These are phyloP conservation scores for Syngnathoides biaculeatus DNA, from an alignment of 2,113 vertebrate genomes.

Conservation along the genomic window DNA sequence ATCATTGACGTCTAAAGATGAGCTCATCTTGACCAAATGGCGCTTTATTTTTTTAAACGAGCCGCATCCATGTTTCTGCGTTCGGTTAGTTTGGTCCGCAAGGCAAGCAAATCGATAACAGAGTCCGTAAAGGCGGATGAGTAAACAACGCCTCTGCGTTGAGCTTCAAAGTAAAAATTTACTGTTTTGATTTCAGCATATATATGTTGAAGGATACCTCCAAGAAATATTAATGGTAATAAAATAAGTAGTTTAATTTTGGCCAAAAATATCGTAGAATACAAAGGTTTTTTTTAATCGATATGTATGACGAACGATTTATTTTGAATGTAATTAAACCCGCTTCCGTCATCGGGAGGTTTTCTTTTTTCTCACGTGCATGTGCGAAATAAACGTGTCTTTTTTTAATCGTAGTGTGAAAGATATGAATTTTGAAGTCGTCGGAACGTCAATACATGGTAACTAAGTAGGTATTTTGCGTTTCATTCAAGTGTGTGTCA, in stretches of 20 bases:
- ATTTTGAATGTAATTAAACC: not conserved
- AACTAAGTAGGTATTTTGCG: not conserved
- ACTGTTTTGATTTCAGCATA: not conserved
- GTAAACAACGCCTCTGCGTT: not conserved
- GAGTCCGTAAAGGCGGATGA: not conserved
- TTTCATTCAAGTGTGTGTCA: not conserved
- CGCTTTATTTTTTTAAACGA: slow-evolving; percentile 28
- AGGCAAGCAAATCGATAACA: not conserved
- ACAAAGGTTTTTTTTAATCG: not conserved
- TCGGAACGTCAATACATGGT: not conserved
- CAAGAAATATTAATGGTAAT: not conserved
- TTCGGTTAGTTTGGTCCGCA: slow-evolving; percentile 19
- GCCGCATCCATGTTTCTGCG: not conserved
- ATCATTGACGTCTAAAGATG: not conserved
- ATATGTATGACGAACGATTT: not conserved
- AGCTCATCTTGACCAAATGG: not conserved
- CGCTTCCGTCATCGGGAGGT: not conserved
- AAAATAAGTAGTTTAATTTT: too few relatives aligned
- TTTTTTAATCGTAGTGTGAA: not conserved
- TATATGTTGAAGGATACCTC: not conserved
- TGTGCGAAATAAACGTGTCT: not conserved
- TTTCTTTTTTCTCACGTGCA: not conserved
- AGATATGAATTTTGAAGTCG: not conserved
- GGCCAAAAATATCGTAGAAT: not conserved
- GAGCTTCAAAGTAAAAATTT: not conserved